Evolutionary conservation across 1,140 invertebrate species (phyloP).

Genomic region (Luehdorfia chinensis): DNA sequence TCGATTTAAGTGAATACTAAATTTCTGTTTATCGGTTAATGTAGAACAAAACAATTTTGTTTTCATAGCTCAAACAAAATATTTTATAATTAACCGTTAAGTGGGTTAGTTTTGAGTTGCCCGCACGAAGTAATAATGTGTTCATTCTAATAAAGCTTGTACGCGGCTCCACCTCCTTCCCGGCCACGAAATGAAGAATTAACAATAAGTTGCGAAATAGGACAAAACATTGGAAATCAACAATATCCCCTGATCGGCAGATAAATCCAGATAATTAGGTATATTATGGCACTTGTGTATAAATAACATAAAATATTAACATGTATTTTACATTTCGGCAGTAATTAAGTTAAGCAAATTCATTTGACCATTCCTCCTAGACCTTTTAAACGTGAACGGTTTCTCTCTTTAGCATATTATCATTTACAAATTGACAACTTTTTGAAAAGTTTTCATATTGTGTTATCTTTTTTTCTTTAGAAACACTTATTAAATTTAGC

Average conservation of each 20-base stretch:
- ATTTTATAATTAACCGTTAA: slow-evolving; percentile 12
- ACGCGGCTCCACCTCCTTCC: slow-evolving; percentile 2
- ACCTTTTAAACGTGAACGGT: not conserved
- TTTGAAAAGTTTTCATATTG: no score
- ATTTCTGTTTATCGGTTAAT: slow-evolving; percentile 12
- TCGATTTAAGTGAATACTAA: slow-evolving; percentile 10
- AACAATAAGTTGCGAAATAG: slow-evolving; percentile 30
- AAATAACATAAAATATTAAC: slow-evolving; percentile 52
- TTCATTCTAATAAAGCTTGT: not conserved
- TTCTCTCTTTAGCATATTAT: no score
- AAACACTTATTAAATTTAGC: no score
- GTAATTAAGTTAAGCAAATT: slow-evolving; percentile 37
- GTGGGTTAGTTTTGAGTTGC: slow-evolving; percentile 13
- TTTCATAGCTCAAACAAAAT: slow-evolving; percentile 7
- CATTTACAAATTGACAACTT: not conserved
- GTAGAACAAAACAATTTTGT: slow-evolving; percentile 16
- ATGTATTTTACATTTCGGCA: slow-evolving; percentile 54
- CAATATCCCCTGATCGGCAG: slow-evolving; percentile 39
- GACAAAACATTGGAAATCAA: slow-evolving; percentile 24
- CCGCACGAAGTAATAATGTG: not conserved
- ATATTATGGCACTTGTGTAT: slow-evolving; percentile 69
- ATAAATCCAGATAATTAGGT: slow-evolving; percentile 48
- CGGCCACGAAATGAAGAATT: slow-evolving; percentile 18
- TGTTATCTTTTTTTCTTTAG: no score
- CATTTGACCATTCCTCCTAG: slow-evolving; percentile 15